phyloP scores from a whole-genome alignment of 2,797 vertebrate genomes.

The Schizopygopsis pylzovi region DNA sequence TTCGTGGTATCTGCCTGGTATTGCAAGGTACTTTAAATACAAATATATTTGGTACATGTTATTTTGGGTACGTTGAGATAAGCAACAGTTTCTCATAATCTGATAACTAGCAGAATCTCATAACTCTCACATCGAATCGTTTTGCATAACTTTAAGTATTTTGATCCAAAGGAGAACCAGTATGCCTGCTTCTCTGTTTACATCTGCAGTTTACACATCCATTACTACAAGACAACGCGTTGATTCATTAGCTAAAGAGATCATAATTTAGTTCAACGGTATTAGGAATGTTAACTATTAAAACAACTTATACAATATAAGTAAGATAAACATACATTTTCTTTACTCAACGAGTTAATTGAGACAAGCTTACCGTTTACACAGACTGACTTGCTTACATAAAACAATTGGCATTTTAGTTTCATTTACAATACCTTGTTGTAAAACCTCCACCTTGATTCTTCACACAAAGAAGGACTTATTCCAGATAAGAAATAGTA shows the following conservation, averaged over 20 bases:
- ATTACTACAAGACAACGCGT: not conserved
- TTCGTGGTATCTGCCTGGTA: not conserved
- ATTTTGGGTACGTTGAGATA: not conserved
- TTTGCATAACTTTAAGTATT: not conserved
- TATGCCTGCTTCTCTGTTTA: slow-evolving; percentile 20
- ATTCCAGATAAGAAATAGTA: slow-evolving; percentile 15
- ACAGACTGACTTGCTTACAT: not conserved
- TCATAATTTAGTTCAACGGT: not conserved
- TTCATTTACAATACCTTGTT: slow-evolving; percentile 27
- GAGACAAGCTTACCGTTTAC: slow-evolving; percentile 3
- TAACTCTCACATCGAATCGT: not conserved
- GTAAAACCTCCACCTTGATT: slow-evolving; percentile 12
- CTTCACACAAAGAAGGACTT: slow-evolving; percentile 14
- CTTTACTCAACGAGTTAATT: not conserved
- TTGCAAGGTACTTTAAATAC: not conserved
- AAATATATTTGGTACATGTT: not conserved
- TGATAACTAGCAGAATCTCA: not conserved
- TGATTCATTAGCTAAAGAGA: slow-evolving; percentile 1
- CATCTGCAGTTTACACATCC: slow-evolving; percentile 9
- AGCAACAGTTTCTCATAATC: not conserved
- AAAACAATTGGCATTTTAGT: not conserved
- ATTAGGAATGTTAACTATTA: not conserved
- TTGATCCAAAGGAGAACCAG: slow-evolving; percentile 2
- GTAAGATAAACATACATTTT: not conserved
- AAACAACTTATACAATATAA: not conserved